Evolutionary conservation across 2,888 invertebrate genomes (phyloP).

Genomic region (Dastarcus helophoroides): DNA sequence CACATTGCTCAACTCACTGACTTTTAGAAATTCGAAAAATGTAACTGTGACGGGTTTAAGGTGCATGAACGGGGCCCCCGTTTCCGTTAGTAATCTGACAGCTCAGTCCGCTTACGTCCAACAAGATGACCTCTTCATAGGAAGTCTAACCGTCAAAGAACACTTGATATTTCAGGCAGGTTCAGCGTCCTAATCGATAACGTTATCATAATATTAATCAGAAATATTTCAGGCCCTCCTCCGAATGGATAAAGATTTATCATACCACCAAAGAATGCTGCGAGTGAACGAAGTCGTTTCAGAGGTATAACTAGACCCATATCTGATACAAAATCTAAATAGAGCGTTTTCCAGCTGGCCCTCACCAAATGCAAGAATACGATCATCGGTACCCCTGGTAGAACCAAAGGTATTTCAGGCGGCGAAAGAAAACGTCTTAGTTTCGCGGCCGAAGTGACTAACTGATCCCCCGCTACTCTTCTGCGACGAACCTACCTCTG

Average conservation of each 20-base stretch:
- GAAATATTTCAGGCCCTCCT: constrained; percentile 55
- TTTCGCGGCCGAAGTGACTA: constrained; percentile 92
- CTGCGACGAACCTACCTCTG: constrained; percentile 96
- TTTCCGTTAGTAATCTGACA: constrained; percentile 58
- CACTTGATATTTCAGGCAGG: constrained; percentile 76
- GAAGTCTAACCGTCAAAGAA: constrained; percentile 78
- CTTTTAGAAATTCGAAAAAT: constrained; percentile 63
- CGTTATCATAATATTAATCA: constrained; percentile 3
- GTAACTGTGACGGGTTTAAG: constrained; percentile 50
- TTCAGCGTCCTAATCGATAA: neutral
- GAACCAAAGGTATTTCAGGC: constrained; percentile 86
- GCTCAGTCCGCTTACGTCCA: constrained; percentile 85
- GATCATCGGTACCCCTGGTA: constrained; percentile 77
- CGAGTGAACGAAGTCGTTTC: constrained; percentile 79
- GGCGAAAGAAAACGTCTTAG: constrained; percentile 92
- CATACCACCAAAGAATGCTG: constrained; percentile 59
- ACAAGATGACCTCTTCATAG: constrained; percentile 88
- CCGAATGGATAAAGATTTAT: constrained; percentile 69
- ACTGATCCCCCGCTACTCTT: constrained; percentile 93
- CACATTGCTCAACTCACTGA: constrained; percentile 80
- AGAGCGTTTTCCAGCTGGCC: constrained; percentile 49
- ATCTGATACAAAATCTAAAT: constrained; percentile 4
- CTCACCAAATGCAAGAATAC: constrained; percentile 83
- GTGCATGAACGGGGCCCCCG: constrained; percentile 64
- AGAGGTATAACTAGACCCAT: constrained; percentile 51